Evolutionary conservation across 2,797 vertebrate genomes (phyloP), one percentile per base, ranked within the genome.

Genomic region (Sphaeramia orbicularis): DNA sequence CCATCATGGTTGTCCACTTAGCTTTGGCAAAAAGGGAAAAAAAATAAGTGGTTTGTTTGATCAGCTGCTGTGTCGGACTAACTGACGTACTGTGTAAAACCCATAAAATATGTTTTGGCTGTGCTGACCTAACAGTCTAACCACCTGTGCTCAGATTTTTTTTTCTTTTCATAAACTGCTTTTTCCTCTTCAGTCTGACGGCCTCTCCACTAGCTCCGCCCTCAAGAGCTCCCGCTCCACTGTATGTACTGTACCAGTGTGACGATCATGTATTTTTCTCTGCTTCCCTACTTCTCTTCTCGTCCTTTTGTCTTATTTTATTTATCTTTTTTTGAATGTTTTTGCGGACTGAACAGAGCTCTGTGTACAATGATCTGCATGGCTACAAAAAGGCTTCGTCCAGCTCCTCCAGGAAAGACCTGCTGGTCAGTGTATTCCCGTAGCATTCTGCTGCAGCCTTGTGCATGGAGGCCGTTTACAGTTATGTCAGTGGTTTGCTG

Each of bases 381-480:
- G 91, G 90, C 80, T 84, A 85, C 79, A 96, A 93, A 94, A 96
- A 91, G 92, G 81, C 92, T 74, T 81, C 89, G 30, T 91, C 93
- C 81, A 91, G 86, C 86, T 89, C 89, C 61, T 95, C 94, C 56
- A 93, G 47, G 90, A 97, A 95, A 87, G 94, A 95, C 71, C 89
- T 94, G 55, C 93, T 99, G 96, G 96, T 97, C 93, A 96, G 96
- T 98, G 81, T 42, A 27, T 52, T 41, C 49, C 35, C 38, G 41
- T 2, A 44, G 49, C 59, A 15, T 82, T 47, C 10, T 37, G 50
- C 40, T 71, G 37, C 35, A 30, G 66, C 38, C 65, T 78, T 55
- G 49, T 68, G 71, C 70, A 81, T 71, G 49, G 59, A 80, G 64
- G 65, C 27, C 7, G 10, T 41, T 35, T 35, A 50, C 61, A 65